Base-by-base conservation (phyloP, 2,113 vertebrate species). In the Myrmophylax atrothorax region DNA sequence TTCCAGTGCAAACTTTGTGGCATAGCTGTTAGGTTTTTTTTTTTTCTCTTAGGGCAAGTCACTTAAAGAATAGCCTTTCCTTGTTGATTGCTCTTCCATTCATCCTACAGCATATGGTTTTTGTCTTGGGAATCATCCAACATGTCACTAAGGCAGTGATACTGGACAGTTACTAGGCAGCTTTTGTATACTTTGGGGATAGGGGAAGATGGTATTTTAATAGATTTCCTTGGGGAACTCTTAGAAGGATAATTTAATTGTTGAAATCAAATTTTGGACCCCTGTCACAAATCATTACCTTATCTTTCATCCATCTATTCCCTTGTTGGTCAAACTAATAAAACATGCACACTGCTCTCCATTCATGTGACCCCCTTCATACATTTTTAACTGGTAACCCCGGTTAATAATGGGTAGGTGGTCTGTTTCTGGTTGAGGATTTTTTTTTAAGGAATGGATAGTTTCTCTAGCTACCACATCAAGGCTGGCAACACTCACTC, bases 241-340 rank as follows among this genome's bases (percentile, higher is more conserved):
- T 96, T 94, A 96, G 97, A 95, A 93, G 96, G 84, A 73, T 98
- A 98, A 98, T 98, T 97, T 93, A 97, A 98, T 98, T 98, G 91
- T 93, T 97, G 60, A 98, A 98, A 98, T 98, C 97, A 97, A 96
- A 98, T 98, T 98, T 98, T 95, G 95, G 97, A 64, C 92, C 96
- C 88, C 94, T 97, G 97, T 97, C 98, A 98, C 98, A 98, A 98
- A 97, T 98, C 97, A 98, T 98, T 98, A 98, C 97, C 96, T 98
- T 98, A 97, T 97, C 97, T 98, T 98, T 97, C 97, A 95, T 97
- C 97, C 92, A 96, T 98, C 96, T 97, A 97, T 96, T 96, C 97
- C 91, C 93, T 95, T 97, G 94, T 97, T 97, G 87, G 97, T 97
- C 97, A 97, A 96, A 97, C 97, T 97, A 98, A 97, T 97, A 97